A percentile compares a stretch with the other conserved stretches of the same genome.
Evolutionary conservation across 2,888 invertebrate species (phyloP).

Genomic region (Polydrusus pterygomalis): DNA sequence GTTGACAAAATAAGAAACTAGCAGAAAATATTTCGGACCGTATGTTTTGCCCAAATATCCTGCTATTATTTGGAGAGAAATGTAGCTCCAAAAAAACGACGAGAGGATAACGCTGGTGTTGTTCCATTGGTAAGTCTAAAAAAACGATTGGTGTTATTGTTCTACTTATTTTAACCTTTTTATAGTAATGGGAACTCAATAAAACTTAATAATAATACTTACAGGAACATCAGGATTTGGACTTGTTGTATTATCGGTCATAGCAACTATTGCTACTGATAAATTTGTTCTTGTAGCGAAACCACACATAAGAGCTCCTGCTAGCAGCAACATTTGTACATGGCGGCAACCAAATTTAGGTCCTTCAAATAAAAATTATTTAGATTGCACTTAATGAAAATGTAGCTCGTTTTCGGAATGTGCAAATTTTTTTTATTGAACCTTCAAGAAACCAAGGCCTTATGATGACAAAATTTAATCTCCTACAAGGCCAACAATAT

Average conservation of each 20-base stretch:
- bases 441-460: no score
- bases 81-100: constrained; percentile 88
- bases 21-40: constrained; percentile 83
- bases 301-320: constrained; percentile 74
- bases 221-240: constrained; percentile 71
- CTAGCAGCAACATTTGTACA: constrained; percentile 76
- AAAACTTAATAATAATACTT: constrained; percentile 61
- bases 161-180: no score
- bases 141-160: no score
- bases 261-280: constrained; percentile 81
- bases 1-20: constrained; percentile 73
- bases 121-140: constrained; percentile 43
- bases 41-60: constrained; percentile 79
- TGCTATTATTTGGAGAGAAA: constrained; percentile 62
- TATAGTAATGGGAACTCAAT: no score
- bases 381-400: no score
- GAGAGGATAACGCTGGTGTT: constrained; percentile 75
- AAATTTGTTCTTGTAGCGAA: constrained; percentile 76
- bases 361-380: constrained; percentile 66
- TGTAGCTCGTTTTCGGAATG: no score
- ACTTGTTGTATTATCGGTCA: constrained; percentile 75
- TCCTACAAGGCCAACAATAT: no score
- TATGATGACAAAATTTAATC: no score
- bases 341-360: constrained; percentile 77
- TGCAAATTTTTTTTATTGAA: no score